Base-by-base conservation (phyloP, 2,797 vertebrate species). In the Petrocephalus sullivani region DNA sequence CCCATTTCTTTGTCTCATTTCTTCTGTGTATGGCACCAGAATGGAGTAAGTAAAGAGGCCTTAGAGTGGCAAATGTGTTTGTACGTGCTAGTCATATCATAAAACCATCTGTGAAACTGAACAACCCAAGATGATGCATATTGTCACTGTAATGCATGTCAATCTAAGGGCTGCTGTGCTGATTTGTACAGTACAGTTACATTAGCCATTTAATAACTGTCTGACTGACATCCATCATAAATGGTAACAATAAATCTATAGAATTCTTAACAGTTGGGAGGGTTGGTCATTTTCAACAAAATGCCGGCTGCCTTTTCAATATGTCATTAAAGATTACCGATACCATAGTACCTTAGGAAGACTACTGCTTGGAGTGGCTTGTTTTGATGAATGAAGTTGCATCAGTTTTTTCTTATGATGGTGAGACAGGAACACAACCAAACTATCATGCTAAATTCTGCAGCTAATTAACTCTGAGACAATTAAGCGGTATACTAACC, bases 21-120 rank as follows among this genome's bases (percentile, higher is more conserved):
- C 90, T 94, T 93, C 90, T 93, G 93, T 94, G 92, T 94, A 90
- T 92, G 92, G 92, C 94, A 92, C 93, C 98, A 98, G 97, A 95
- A 96, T 93, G 96, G 96, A 95, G 98, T 98, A 98, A 98, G 98
- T 98, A 98, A 95, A 91, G 90, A 91, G 89, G 71, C 49, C 23
- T 83, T 97, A 96, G 95, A 93, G 95, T 97, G 96, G 90, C 92
- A 91, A 87, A 91, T 92, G 94, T 95, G 97, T 97, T 96, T 97
- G 97, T 91, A 92, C 90, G 91, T 93, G 56, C 88, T 89, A 85
- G 37, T 89, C 89, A 90, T 94, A 95, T 95, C 90, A 83, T 91
- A 4, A 33, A 28, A 75, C 90, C 51, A 0, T 92, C 89, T 87
- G 90, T 91, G 92, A 91, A 87, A 82, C 46, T 23, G 75, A 89